These are phyloP conservation scores for Leptodactylus fallax DNA, from an alignment of 2,797 vertebrate species.

Conservation along the genomic window DNA sequence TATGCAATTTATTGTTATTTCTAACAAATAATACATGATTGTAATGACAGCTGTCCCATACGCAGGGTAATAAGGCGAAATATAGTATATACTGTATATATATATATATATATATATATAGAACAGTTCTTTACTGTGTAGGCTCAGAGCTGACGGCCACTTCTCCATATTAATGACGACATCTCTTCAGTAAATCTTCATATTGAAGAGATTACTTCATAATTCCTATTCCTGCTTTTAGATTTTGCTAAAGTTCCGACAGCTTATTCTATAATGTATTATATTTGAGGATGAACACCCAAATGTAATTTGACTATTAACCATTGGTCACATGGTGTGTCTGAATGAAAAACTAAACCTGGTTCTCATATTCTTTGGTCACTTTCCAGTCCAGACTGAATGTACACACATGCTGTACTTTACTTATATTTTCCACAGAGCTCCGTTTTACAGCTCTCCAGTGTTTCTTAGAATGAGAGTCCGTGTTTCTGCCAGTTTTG, in stretches of 20 bases:
- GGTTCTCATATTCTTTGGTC: neutral
- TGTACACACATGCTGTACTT: neutral
- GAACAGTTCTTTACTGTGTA: neutral
- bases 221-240: slow-evolving; percentile 12
- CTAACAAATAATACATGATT: too few species aligned
- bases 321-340: slow-evolving; percentile 19
- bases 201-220: neutral
- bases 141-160: slow-evolving; percentile 7
- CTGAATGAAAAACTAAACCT: slow-evolving; percentile 35
- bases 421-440: slow-evolving; percentile 53
- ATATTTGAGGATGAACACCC: neutral
- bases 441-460: slow-evolving; percentile 76
- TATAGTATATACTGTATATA: too few species aligned
- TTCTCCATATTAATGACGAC: neutral
- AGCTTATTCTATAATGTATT: neutral
- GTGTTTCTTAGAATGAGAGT: slow-evolving; percentile 67
- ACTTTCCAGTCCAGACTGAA: slow-evolving; percentile 39
- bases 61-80: too few species aligned
- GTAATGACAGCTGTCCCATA: too few species aligned
- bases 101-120: neutral
- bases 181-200: neutral
- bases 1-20: too few species aligned
- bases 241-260: neutral
- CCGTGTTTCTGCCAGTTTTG: neutral
- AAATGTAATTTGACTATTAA: slow-evolving; percentile 32